Evolutionary conservation across 1,140 invertebrate genomes (phyloP).

Genomic region (Temnothorax curvispinosus): DNA sequence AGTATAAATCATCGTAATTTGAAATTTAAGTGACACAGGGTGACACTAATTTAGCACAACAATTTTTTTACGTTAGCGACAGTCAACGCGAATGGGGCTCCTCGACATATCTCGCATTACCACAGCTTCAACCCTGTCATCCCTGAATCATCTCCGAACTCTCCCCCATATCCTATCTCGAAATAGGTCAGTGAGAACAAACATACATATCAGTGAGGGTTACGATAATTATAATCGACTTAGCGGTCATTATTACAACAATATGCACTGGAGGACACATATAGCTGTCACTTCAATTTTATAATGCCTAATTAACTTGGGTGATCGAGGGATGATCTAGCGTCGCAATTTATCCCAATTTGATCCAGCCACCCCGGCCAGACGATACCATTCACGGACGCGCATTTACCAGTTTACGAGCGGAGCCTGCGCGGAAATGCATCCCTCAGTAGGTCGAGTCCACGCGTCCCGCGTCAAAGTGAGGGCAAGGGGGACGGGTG

Average conservation of each 20-base stretch:
- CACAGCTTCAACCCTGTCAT: neutral
- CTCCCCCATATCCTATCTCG: neutral
- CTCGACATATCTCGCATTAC: neutral
- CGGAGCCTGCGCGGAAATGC: slow-evolving; percentile 56
- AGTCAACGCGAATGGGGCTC: neutral
- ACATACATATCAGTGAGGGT: neutral
- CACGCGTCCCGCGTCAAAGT: neutral
- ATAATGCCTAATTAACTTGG: neutral
- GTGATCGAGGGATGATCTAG: neutral
- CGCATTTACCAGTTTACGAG: neutral
- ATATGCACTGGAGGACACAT: neutral
- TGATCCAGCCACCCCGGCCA: neutral
- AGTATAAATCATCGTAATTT: neutral
- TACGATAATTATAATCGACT: neutral
- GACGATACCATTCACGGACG: neutral
- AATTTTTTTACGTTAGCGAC: neutral
- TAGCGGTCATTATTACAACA: neutral
- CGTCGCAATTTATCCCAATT: neutral
- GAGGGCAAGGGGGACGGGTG: slow-evolving; percentile 19
- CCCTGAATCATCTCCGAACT: neutral
- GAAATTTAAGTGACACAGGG: too few species aligned
- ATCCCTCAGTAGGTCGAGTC: slow-evolving; percentile 71
- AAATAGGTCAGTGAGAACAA: slow-evolving; percentile 26
- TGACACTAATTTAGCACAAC: neutral
- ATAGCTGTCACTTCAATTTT: neutral